Conservation (phyloP, 2,888 invertebrate species). For the Piscicola geometra region DNA sequence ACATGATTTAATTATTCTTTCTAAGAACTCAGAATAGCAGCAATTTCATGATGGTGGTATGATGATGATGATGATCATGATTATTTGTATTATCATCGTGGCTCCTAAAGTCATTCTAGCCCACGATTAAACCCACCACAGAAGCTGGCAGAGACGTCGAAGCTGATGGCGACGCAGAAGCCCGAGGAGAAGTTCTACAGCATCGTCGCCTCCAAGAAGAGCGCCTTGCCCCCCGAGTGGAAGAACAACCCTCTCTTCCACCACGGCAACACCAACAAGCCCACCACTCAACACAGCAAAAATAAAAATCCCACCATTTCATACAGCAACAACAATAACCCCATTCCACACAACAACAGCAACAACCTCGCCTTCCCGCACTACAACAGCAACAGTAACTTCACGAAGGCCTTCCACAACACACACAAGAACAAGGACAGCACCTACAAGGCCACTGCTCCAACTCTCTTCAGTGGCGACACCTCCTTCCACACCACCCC, state of each 20-base stretch:
- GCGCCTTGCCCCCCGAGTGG: background rate
- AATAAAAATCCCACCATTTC: too few species aligned
- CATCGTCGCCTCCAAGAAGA: background rate
- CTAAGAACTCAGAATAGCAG: background rate
- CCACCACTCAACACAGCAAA: background rate
- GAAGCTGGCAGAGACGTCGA: conserved; percentile 47
- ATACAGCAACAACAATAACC: too few species aligned
- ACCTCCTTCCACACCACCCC: conserved; percentile 55
- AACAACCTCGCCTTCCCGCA: too few species aligned
- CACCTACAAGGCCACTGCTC: too few species aligned
- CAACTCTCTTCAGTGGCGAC: too few species aligned
- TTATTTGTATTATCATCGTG: too few species aligned
- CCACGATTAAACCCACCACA: conserved; percentile 36
- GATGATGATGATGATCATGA: too few species aligned
- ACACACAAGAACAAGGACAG: conserved; percentile 57
- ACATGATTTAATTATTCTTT: background rate
- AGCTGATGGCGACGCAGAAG: conserved; percentile 18
- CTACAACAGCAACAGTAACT: too few species aligned
- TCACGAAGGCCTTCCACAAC: conserved; percentile 50
- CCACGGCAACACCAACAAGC: background rate
- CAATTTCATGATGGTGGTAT: too few species aligned
- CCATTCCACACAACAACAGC: too few species aligned
- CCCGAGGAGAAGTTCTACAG: background rate
- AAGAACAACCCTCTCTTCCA: background rate
- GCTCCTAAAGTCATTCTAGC: too few species aligned